These are phyloP conservation scores for Melanophora roralis DNA, from an alignment of 2,888 invertebrate species.

Conservation along the genomic window DNA sequence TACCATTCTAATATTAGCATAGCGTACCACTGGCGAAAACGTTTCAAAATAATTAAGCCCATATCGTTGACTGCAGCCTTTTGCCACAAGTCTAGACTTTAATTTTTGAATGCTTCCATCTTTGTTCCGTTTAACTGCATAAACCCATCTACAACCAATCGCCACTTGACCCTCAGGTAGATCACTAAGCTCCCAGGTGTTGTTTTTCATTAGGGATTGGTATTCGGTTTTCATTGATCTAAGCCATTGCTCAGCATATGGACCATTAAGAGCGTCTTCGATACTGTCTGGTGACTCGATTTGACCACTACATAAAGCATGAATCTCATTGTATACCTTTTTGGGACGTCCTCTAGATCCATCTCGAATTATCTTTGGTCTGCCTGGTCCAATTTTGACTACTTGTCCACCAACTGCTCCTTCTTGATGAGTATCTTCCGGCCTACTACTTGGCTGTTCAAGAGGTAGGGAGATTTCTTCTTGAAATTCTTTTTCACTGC, in stretches of 20 bases:
- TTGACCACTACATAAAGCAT: conserved; percentile 27
- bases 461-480: not conserved
- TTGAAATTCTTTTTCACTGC: not conserved
- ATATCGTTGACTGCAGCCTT: conserved; percentile 55
- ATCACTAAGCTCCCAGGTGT: conserved; percentile 55
- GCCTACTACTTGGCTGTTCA: not conserved
- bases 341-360: conserved; percentile 53
- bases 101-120: conserved; percentile 49
- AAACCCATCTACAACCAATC: conserved; percentile 63
- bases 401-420: not conserved
- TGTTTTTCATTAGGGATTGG: conserved; percentile 49
- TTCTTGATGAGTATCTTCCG: not conserved
- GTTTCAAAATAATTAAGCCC: conserved; percentile 39
- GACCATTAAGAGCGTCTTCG: conserved; percentile 44
- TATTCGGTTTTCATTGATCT: conserved; percentile 62
- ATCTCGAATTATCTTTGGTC: conserved; percentile 51
- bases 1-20: conserved; percentile 58
- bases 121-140: conserved; percentile 50
- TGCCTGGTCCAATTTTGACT: conserved; percentile 42
- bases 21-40: conserved; percentile 60
- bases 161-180: conserved; percentile 44
- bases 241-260: conserved; percentile 51
- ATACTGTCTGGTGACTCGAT: conserved; percentile 42
- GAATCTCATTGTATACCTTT: conserved; percentile 52
- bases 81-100: conserved; percentile 58